Evolutionary conservation across 2,113 vertebrate species (phyloP).

Genomic region (Dascyllus trimaculatus): DNA sequence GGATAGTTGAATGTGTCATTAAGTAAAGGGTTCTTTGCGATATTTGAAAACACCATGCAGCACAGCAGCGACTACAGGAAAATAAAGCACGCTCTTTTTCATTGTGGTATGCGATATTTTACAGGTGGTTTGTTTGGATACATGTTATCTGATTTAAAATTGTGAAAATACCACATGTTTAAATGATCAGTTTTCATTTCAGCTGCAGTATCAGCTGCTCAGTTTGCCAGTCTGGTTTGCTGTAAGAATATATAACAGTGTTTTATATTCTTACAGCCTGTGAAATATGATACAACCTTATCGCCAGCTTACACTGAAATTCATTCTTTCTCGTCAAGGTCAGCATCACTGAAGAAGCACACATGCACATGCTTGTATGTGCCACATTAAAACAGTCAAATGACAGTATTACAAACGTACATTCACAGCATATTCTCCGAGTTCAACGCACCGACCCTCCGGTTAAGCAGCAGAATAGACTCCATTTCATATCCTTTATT

Average conservation of each 20-base stretch:
- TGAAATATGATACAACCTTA: too few species aligned
- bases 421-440: too few species aligned
- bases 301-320: too few species aligned
- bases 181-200: not conserved
- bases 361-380: too few species aligned
- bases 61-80: not conserved
- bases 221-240: not conserved
- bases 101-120: not conserved
- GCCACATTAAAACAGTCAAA: too few species aligned
- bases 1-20: constrained; percentile 15
- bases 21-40: not conserved
- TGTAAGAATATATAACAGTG: not conserved
- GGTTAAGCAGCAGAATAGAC: too few species aligned
- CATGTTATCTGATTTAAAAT: not conserved
- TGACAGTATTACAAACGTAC: too few species aligned
- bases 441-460: too few species aligned
- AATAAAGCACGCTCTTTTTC: constrained; percentile 1
- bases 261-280: not conserved
- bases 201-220: not conserved
- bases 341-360: too few species aligned
- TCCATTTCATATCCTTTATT: too few species aligned
- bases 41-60: not conserved
- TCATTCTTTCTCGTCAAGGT: too few species aligned
- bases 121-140: not conserved
- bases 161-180: not conserved